Evolutionary conservation across 2,113 vertebrate genomes (phyloP), one percentile per base, ranked within the genome.

Genomic region (Pygoscelis adeliae): DNA sequence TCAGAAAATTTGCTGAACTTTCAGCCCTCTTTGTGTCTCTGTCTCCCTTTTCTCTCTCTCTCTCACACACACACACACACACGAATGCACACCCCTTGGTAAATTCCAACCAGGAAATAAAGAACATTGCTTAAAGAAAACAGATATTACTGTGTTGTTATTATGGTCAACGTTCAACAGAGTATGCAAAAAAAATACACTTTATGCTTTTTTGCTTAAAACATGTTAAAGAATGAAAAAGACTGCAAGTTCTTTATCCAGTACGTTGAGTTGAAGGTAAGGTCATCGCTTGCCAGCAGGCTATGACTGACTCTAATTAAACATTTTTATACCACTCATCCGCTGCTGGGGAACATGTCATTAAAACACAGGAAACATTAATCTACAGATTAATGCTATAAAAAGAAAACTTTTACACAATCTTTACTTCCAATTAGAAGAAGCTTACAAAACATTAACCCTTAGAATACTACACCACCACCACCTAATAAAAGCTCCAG

Each of bases 281-380:
- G 97, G 96, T 98, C 97, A 98, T 15, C 94, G 89, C 88, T 97
- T 96, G 96, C 96, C 97, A 98, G 94, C 58, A 97, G 93, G 84
- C 96, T 96, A n/a, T 8, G 74, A 78, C 86, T 97, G 96, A 97
- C 91, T 98, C 93, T 97, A 97, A 98, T 98, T 98, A 97, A 97
- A 94, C 52, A 42, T 93, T 98, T 94, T 97, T 97, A 95, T 97
- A 91, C 93, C 62, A 55, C 90, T 98, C 96, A 90, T 97, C 95
- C 97, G 95, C 11, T 96, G 90, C 89, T 88, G 87, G 63, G 83
- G 85, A 98, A 85, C 40, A 22, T 89, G 92, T 83, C 92, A 95
- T 97, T 97, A 97, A 97, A 98, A 97, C 58, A 93, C 79, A 97
- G 97, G 94, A 98, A 98, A 97, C 83, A 96, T 97, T 97, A 96